Conservation (phyloP, 2,888 invertebrate species). For the Deroplatys truncata region DNA sequence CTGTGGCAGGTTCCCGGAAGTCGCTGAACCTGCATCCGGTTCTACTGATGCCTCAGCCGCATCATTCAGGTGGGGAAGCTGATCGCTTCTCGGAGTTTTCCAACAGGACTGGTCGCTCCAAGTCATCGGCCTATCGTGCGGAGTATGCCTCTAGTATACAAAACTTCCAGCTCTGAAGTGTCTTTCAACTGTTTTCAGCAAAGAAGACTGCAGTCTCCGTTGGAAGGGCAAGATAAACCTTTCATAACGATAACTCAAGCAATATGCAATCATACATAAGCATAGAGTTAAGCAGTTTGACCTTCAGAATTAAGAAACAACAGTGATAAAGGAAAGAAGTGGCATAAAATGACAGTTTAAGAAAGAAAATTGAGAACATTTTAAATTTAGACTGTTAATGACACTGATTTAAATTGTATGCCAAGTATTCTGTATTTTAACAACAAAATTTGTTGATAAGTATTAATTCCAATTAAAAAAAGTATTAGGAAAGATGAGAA, state of each 20-base stretch:
- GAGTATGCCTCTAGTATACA: conserved; percentile 64
- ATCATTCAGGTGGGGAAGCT: conserved; percentile 54
- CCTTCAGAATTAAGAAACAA: neutral
- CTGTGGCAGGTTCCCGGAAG: conserved; percentile 74
- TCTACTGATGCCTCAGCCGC: conserved; percentile 68
- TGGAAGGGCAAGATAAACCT: neutral
- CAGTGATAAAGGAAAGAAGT: neutral
- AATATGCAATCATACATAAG: neutral
- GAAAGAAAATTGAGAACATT: neutral
- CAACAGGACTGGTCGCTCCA: conserved; percentile 61
- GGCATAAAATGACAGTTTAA: neutral
- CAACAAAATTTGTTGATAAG: too few relatives aligned
- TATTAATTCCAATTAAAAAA: too few relatives aligned
- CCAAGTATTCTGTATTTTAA: too few relatives aligned
- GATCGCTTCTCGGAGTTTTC: conserved; percentile 80
- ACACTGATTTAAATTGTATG: too few relatives aligned
- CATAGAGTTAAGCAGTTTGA: too few relatives aligned
- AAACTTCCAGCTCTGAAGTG: conserved; percentile 60
- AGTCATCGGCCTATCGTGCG: conserved; percentile 53
- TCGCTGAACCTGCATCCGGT: conserved; percentile 85
- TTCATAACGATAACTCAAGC: neutral
- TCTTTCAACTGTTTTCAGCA: neutral
- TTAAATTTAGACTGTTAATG: neutral
- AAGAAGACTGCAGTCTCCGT: neutral
- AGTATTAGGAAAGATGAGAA: too few relatives aligned